A percentile compares a stretch with the other conserved stretches of the same genome.
phyloP scores from a whole-genome alignment of 2,888 invertebrate genomes.

The Tinea semifulvella region DNA sequence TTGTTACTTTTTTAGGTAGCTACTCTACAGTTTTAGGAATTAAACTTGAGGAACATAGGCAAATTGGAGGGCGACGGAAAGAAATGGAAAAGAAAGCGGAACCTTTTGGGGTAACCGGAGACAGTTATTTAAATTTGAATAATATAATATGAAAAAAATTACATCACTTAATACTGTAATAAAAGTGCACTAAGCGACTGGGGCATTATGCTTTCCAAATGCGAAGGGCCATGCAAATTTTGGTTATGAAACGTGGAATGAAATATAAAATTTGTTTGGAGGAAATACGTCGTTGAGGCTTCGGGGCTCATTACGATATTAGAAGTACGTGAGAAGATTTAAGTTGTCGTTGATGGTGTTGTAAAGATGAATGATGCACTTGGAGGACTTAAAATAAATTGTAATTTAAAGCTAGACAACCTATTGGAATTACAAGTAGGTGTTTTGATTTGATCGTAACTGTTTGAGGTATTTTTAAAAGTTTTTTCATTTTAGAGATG shows the following conservation, averaged over 20 bases:
- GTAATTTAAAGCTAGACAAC: neutral
- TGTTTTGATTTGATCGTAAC: neutral
- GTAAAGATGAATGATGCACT: slow-evolving; percentile 18
- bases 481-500: neutral
- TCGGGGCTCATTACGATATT: slow-evolving; percentile 61
- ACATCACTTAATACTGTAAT: slow-evolving; percentile 69
- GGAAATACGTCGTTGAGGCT: slow-evolving; percentile 52
- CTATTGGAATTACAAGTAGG: neutral
- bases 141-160: slow-evolving; percentile 69
- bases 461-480: neutral
- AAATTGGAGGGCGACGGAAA: slow-evolving; percentile 59
- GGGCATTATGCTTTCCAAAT: slow-evolving; percentile 61
- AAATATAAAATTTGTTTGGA: slow-evolving; percentile 60
- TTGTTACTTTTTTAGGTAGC: slow-evolving; percentile 9
- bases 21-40: slow-evolving; percentile 31
- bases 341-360: slow-evolving; percentile 39
- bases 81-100: slow-evolving; percentile 51
- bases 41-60: slow-evolving; percentile 49
- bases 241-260: slow-evolving; percentile 65
- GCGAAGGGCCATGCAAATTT: slow-evolving; percentile 60
- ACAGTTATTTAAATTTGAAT: slow-evolving; percentile 71
- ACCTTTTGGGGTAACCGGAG: slow-evolving; percentile 61
- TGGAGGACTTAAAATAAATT: neutral
- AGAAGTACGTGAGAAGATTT: slow-evolving; percentile 58
- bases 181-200: slow-evolving; percentile 68